A percentile compares a stretch with the other conserved stretches of the same genome.
Conservation (phyloP, 2,888 invertebrate species). For the Erebia palarica region DNA sequence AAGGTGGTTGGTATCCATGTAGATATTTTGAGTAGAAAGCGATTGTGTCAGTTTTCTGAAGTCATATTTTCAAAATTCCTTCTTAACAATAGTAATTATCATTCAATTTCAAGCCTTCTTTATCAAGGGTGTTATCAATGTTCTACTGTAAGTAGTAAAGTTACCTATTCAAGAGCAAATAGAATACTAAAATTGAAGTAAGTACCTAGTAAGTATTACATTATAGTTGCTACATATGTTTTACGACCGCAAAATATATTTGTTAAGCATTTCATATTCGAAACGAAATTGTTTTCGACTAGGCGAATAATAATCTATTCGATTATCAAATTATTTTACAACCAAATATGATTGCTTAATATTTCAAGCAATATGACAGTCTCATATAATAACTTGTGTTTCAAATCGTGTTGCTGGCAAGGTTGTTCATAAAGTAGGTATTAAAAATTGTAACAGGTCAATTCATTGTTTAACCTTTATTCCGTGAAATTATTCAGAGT, state of each 20-base stretch:
- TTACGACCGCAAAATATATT: neutral
- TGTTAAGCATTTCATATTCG: neutral
- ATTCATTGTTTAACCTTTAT: slow-evolving; percentile 26
- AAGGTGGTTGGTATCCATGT: too few relatives aligned
- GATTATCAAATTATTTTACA: neutral
- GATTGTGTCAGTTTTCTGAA: too few relatives aligned
- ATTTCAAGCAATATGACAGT: slow-evolving; percentile 18
- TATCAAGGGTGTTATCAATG: too few relatives aligned
- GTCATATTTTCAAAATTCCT: too few relatives aligned
- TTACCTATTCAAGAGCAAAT: too few relatives aligned
- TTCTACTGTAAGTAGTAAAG: too few relatives aligned
- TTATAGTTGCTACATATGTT: neutral
- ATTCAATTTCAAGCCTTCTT: too few relatives aligned
- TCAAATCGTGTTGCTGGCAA: slow-evolving; percentile 28
- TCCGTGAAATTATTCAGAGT: slow-evolving; percentile 3
- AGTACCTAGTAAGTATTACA: too few relatives aligned
- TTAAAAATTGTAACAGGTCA: slow-evolving; percentile 23
- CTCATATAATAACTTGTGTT: slow-evolving; percentile 17
- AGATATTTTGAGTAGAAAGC: too few relatives aligned
- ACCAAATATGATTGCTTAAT: slow-evolving; percentile 15
- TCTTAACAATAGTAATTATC: too few relatives aligned
- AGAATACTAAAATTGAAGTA: too few relatives aligned
- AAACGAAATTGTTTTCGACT: neutral
- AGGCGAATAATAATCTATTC: neutral
- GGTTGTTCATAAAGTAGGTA: slow-evolving; percentile 19